phyloP scores from a whole-genome alignment of 2,888 invertebrate genomes.

The Lydus trimaculatus region DNA sequence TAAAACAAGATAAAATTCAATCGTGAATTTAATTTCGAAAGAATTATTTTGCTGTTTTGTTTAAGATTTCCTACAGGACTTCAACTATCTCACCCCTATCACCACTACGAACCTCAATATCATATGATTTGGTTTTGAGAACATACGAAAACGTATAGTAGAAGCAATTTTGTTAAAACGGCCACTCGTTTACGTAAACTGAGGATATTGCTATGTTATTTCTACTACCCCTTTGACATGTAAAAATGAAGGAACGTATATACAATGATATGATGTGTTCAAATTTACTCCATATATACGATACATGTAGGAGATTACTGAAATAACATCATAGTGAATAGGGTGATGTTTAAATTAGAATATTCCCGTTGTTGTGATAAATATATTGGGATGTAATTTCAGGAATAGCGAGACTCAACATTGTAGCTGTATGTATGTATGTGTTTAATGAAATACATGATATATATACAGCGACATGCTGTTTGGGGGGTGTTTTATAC shows the following conservation, averaged over 20 bases:
- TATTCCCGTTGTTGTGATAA: constrained; percentile 9
- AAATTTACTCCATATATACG: not conserved
- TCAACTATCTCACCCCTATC: not conserved
- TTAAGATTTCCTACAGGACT: not conserved
- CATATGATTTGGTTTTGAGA: constrained; percentile 32
- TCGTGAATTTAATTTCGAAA: not conserved
- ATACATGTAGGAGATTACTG: not conserved
- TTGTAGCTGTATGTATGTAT: constrained; percentile 2
- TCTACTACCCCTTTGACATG: constrained; percentile 17
- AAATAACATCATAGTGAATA: not conserved
- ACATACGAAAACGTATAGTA: constrained; percentile 39
- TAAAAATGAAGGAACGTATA: constrained; percentile 15
- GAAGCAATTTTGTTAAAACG: constrained; percentile 38
- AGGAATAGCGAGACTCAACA: constrained; percentile 15
- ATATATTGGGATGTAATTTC: constrained; percentile 22
- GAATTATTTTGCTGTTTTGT: not conserved
- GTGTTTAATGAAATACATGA: constrained; percentile 23
- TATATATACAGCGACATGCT: constrained; percentile 16
- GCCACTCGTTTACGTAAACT: constrained; percentile 37
- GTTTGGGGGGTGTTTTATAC: constrained; percentile 18
- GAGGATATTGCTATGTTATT: constrained; percentile 7
- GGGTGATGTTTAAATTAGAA: constrained; percentile 6
- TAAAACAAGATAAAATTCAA: not conserved
- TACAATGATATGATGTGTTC: constrained; percentile 14
- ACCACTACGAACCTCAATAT: constrained; percentile 18